Percentiles rank a stretch among this genome's conserved stretches.
phyloP scores from a whole-genome alignment of 53 echinoderm and acorn worm species.

The Zoroaster sp. region DNA sequence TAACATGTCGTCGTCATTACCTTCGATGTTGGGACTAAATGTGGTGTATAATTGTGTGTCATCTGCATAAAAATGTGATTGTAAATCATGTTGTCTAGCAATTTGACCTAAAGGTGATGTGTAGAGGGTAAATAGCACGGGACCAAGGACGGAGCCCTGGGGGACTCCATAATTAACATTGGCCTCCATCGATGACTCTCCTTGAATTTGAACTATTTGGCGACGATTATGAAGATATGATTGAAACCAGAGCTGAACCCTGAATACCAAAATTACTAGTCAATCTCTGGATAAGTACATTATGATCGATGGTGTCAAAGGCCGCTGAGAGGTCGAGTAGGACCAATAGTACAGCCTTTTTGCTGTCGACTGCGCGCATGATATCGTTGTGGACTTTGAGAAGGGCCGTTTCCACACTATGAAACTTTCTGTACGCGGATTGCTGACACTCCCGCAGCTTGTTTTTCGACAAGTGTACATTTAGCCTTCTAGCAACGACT shows the following conservation, averaged over 20 bases:
- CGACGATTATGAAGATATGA: background rate
- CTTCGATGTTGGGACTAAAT: background rate
- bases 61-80: conserved; percentile 26
- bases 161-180: background rate
- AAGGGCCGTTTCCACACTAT: conserved; percentile 41
- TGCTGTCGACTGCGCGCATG: background rate
- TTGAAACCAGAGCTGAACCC: conserved; percentile 11
- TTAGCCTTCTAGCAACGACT: conserved; percentile 6
- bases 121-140: conserved; percentile 11
- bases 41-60: conserved; percentile 33
- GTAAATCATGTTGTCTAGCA: background rate
- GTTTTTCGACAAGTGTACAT: background rate
- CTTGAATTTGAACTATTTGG: background rate
- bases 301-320: conserved; percentile 50
- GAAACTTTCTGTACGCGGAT: conserved; percentile 28
- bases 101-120: background rate
- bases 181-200: no score
- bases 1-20: background rate
- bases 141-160: conserved; percentile 3
- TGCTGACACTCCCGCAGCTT: background rate
- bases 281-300: background rate
- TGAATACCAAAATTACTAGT: background rate
- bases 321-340: conserved; percentile 36
- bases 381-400: conserved; percentile 36
- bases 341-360: conserved; percentile 13